Conservation (phyloP, 64 coral and sea anemone genomes). For the Porites lutea region DNA sequence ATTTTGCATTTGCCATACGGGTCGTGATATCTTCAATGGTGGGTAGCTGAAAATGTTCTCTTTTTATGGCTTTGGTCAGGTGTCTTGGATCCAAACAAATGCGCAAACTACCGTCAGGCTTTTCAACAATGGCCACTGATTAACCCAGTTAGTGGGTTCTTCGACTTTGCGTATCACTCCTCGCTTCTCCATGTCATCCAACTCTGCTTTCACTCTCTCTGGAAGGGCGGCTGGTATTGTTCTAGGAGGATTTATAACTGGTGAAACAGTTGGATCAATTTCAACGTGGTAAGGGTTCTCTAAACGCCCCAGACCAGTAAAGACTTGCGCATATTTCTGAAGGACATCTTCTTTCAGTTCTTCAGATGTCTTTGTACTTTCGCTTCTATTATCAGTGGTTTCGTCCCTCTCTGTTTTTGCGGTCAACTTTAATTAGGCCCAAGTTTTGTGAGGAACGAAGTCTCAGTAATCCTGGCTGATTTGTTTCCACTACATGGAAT, state of each 20-base stretch:
- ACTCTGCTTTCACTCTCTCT: conserved; percentile 41
- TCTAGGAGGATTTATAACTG: conserved; percentile 54
- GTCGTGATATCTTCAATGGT: background rate
- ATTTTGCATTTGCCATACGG: too few relatives aligned
- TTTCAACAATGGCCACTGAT: conserved; percentile 63
- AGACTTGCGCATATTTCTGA: too few relatives aligned
- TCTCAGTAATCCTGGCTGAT: too few relatives aligned
- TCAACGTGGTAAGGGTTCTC: too few relatives aligned
- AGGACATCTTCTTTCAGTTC: too few relatives aligned
- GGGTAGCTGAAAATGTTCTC: conserved; percentile 18
- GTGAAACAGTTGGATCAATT: conserved; percentile 19
- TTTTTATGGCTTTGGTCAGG: background rate
- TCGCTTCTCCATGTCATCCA: conserved; percentile 60
- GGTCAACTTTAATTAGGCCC: too few relatives aligned
- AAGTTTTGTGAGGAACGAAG: too few relatives aligned
- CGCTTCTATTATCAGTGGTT: too few relatives aligned
- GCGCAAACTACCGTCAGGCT: conserved; percentile 21
- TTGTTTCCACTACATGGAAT: too few relatives aligned
- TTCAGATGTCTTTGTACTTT: too few relatives aligned
- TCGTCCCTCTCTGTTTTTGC: too few relatives aligned
- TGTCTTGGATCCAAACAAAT: conserved; percentile 23
- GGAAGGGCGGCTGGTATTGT: conserved; percentile 69
- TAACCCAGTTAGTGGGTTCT: conserved; percentile 48
- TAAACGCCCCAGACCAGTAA: too few relatives aligned
- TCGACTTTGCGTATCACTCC: background rate